Base-by-base conservation (phyloP, 2,797 vertebrate genomes). In the Emys orbicularis region DNA sequence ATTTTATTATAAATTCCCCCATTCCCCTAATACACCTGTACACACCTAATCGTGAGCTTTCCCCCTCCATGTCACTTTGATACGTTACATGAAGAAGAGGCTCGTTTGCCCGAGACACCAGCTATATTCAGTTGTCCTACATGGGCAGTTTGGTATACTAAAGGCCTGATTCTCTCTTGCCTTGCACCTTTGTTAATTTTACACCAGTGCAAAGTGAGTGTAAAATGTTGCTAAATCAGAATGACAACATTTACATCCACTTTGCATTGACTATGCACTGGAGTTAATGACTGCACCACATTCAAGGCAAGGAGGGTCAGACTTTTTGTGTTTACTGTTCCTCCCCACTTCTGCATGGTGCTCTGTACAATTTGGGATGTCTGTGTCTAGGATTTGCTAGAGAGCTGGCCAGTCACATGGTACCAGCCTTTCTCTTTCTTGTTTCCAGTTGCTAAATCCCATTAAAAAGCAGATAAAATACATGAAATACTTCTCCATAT, bases 401-500 rank as follows among this genome's bases (percentile, higher is more conserved):
- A 79, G 68, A 6, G 7, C 74, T 83, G 11, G 47, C 11, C 12
- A 44, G 29, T 77, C 0, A 0, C 34, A 2, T 19, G 18, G 12
- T 37, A 74, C 34, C 34, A 41, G 47, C 41, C 61, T 41, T 80
- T 23, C 15, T 31, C 49, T 76, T 54, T 16, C 53, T 65, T 54
- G 3, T 61, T 90, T 61, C 29, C 3, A 4, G 56, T 65, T 86
- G 61, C 52, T 90, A 54, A 56, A 8, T 92, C 7, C 52, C 87
- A 23, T 53, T 74, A 74, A 8, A 50, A n/a, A 61, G 54, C 34
- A 79, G 59, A 56, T 92, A 72, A 95, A 92, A 56, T 84, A 80
- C 68, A 68, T 77, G 18, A 89, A 74, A 89, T 80, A 25, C 12
- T 82, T 90, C 52, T 61, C 68, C 37, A 44, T 84, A 16, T 49